Base-by-base conservation (phyloP, 2,888 invertebrate genomes). In the Hemithea aestivaria region DNA sequence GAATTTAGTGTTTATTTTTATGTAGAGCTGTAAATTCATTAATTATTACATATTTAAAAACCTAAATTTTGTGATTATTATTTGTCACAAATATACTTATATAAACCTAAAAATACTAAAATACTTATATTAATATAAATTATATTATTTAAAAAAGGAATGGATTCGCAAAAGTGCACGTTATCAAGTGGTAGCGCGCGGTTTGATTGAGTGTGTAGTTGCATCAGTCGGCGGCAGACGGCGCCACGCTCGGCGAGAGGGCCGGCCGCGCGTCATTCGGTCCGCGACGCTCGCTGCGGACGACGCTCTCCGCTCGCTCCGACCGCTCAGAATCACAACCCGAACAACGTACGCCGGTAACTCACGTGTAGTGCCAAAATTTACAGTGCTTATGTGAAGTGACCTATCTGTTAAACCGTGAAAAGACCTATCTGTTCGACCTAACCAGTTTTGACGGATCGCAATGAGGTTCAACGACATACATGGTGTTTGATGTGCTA, bases 201-300 rank as follows among this genome's bases (percentile, higher is more conserved):
- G 71, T 73, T 62, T 79, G 80, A 79, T 73, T 71, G 82, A 77
- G 73, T 66, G 56, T 46, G 51, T n/a, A n/a, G n/a, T n/a, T n/a
- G n/a, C 45, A 10, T 72, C 67, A 71, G 71, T 62, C 66, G 10
- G 28, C 3, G 7, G 16, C 69, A 65, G 66, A 48, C 63, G 54
- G 74, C 73, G 75, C 70, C 65, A 56, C 62, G 53, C 73, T 66
- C 73, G 69, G 56, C 57, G 58, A 58, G 63, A 53, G 55, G 58
- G 59, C 62, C 5, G 3, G 51, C 66, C 58, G 66, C 80, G 77
- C 83, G 82, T 74, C 84, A 85, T 65, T 82, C 81, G 79, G 79
- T 77, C 82, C 83, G 82, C 79, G 83, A 77, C 82, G 74, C 74
- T 82, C 82, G 73, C 58, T 71, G 74, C 75, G 72, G 66, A 56